These are phyloP conservation scores for Camponotus pennsylvanicus DNA, from an alignment of 1,140 invertebrate genomes.

Conservation along the genomic window DNA sequence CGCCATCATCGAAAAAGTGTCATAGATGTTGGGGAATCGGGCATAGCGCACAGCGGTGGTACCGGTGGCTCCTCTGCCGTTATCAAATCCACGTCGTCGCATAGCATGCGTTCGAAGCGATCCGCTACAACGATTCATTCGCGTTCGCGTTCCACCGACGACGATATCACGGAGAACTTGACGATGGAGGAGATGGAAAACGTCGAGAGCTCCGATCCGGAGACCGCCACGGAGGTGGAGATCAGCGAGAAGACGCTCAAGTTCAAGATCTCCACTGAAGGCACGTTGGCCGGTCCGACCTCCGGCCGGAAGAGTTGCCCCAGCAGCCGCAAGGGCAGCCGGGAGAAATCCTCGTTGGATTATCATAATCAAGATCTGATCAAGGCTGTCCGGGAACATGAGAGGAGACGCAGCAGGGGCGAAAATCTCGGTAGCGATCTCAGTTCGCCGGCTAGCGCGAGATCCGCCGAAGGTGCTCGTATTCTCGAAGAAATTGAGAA, in stretches of 20 bases:
- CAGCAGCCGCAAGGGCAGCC: slow-evolving; percentile 88
- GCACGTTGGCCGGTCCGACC: slow-evolving; percentile 78
- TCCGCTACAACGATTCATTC: slow-evolving; percentile 79
- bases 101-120: slow-evolving; percentile 86
- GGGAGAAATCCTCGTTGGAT: slow-evolving; percentile 85
- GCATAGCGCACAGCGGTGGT: slow-evolving; percentile 36
- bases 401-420: slow-evolving; percentile 77
- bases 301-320: slow-evolving; percentile 88
- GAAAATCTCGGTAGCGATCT: slow-evolving; percentile 81
- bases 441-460: slow-evolving; percentile 81
- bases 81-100: slow-evolving; percentile 86
- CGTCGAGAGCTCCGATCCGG: slow-evolving; percentile 89
- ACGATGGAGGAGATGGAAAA: slow-evolving; percentile 88
- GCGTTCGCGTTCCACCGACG: slow-evolving; percentile 85
- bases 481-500: slow-evolving; percentile 81
- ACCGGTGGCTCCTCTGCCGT: slow-evolving; percentile 70
- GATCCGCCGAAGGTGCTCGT: slow-evolving; percentile 79
- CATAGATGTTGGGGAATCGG: slow-evolving; percentile 84
- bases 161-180: slow-evolving; percentile 85
- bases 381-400: slow-evolving; percentile 82
- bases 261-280: slow-evolving; percentile 91
- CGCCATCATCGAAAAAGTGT: slow-evolving; percentile 88
- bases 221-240: slow-evolving; percentile 92
- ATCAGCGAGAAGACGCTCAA: slow-evolving; percentile 92
- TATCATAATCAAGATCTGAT: slow-evolving; percentile 83